These are phyloP conservation scores for Enteromius thamalakanensis DNA, from an alignment of 2,797 vertebrate species.

Conservation along the genomic window DNA sequence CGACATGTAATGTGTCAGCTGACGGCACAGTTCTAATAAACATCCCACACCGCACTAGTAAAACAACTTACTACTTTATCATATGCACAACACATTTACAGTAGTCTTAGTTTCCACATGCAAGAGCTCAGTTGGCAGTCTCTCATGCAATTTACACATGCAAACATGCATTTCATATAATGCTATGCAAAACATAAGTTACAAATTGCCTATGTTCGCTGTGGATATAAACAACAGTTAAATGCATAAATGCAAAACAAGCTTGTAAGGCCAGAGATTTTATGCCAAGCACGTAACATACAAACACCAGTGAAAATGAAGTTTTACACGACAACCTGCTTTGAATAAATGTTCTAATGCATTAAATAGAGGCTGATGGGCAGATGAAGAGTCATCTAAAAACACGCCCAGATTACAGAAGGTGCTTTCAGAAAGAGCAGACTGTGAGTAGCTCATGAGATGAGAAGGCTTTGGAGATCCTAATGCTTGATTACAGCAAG, in stretches of 20 bases:
- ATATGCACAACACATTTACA: not conserved
- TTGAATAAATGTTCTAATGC: not conserved
- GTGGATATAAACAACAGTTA: not conserved
- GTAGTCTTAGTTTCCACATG: not conserved
- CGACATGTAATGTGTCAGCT: not conserved
- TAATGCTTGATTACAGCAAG: not conserved
- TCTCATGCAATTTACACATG: not conserved
- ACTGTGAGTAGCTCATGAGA: slow-evolving; percentile 4
- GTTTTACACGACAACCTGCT: not conserved
- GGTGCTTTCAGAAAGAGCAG: not conserved
- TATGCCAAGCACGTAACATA: not conserved
- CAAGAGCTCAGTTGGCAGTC: not conserved
- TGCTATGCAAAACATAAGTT: not conserved
- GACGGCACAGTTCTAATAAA: not conserved
- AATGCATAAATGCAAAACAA: not conserved
- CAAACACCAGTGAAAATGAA: not conserved
- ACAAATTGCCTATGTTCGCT: not conserved
- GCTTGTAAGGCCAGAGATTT: too few relatives aligned
- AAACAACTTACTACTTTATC: not conserved
- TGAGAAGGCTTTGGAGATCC: not conserved
- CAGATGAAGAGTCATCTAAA: not conserved
- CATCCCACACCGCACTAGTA: not conserved
- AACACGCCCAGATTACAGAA: not conserved
- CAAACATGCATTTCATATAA: not conserved
- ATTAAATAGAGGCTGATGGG: not conserved